These are phyloP conservation scores for Xenops minutus DNA, from an alignment of 2,797 vertebrate genomes.

Conservation along the genomic window DNA sequence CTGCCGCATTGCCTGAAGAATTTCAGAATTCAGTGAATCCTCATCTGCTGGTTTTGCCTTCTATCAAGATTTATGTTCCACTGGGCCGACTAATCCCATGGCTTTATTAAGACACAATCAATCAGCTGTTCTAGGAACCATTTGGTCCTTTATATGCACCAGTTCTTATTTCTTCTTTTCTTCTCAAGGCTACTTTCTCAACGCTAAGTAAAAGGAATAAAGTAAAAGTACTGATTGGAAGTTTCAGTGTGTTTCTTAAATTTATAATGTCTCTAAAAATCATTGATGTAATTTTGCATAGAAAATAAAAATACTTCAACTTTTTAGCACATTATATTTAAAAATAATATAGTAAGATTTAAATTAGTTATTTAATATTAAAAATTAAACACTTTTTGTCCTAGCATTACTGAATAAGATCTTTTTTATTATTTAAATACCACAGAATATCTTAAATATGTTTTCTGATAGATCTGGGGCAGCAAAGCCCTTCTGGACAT, in stretches of 20 bases:
- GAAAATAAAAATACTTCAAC: not conserved
- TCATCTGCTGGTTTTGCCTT: not conserved
- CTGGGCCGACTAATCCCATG: not conserved
- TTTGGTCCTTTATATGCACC: not conserved
- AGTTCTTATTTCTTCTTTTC: not conserved
- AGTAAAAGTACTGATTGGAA: not conserved
- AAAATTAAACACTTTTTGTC: slow-evolving; percentile 11
- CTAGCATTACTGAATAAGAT: slow-evolving; percentile 43
- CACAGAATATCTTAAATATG: slow-evolving; percentile 76
- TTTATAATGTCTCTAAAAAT: not conserved
- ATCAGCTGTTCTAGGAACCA: not conserved
- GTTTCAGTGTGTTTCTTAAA: not conserved
- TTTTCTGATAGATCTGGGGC: slow-evolving; percentile 82
- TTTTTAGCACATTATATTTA: not conserved
- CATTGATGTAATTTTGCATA: not conserved
- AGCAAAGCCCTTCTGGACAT: slow-evolving; percentile 80
- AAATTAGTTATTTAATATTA: not conserved
- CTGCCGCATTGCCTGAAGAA: not conserved
- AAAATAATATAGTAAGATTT: not conserved
- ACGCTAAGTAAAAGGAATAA: not conserved
- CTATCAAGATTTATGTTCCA: not conserved
- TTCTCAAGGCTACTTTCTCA: not conserved
- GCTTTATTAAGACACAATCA: not conserved
- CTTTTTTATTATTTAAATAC: slow-evolving; percentile 60
- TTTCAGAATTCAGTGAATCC: not conserved